Conservation (phyloP, 2,888 invertebrate genomes). For the Camponotus fellah region DNA sequence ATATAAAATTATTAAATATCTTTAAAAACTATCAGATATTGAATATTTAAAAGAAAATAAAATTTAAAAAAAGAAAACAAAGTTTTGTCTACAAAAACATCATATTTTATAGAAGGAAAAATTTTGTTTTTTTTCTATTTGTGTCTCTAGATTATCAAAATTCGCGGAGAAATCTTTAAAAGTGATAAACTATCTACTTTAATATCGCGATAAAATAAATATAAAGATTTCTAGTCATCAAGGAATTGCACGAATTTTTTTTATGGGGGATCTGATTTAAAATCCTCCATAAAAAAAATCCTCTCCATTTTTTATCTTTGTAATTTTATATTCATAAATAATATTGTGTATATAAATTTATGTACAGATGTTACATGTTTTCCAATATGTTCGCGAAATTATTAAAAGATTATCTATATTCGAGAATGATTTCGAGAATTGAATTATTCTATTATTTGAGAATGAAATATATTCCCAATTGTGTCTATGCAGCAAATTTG, state of each 20-base stretch:
- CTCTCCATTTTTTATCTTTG: no score
- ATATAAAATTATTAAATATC: no score
- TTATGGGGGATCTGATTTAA: neutral
- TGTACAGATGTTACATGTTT: neutral
- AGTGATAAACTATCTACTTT: neutral
- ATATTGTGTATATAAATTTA: neutral
- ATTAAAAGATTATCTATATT: slow-evolving; percentile 12
- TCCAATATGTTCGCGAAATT: neutral
- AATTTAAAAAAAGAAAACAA: no score
- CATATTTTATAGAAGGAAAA: no score
- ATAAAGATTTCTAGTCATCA: neutral
- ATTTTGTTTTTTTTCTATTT: no score
- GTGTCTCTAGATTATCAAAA: neutral
- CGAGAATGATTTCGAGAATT: slow-evolving; percentile 2
- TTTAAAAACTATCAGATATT: no score
- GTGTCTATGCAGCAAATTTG: no score
- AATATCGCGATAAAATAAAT: neutral
- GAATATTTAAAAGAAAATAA: no score
- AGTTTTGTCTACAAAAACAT: no score
- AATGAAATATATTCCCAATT: neutral
- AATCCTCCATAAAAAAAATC: neutral
- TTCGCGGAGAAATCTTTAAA: neutral
- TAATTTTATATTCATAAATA: neutral
- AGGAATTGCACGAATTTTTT: neutral
- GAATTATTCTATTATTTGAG: slow-evolving; percentile 11